Evolutionary conservation across 1,140 invertebrate species (phyloP).

Genomic region (Triops cancriformis): DNA sequence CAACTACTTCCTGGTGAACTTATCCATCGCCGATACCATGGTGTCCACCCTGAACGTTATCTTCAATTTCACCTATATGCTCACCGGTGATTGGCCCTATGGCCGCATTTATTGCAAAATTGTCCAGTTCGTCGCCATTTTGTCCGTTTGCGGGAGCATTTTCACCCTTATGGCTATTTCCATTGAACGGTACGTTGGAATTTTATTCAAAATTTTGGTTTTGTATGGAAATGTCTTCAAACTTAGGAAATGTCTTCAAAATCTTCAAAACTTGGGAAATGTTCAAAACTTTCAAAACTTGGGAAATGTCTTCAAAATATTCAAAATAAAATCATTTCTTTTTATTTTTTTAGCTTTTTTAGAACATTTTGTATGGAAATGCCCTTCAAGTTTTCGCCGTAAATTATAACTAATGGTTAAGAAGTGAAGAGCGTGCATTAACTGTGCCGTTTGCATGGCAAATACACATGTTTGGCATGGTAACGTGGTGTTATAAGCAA

Average conservation of each 20-base stretch:
- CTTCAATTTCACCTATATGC: slow-evolving; percentile 89
- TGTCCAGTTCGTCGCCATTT: slow-evolving; percentile 80
- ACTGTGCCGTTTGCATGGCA: neutral
- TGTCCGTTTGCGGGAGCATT: slow-evolving; percentile 85
- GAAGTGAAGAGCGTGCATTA: slow-evolving; percentile 15
- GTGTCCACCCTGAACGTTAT: slow-evolving; percentile 86
- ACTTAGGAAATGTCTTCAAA: no score
- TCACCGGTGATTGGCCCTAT: slow-evolving; percentile 87
- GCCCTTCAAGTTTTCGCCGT: no score
- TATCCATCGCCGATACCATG: slow-evolving; percentile 83
- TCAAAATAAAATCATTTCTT: no score
- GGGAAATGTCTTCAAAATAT: no score
- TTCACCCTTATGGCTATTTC: slow-evolving; percentile 94
- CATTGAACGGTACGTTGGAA: slow-evolving; percentile 73
- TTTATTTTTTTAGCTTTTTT: neutral
- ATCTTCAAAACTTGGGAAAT: no score
- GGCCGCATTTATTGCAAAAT: slow-evolving; percentile 88
- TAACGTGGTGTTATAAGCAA: neutral
- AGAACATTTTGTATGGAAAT: no score
- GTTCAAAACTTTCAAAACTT: no score
- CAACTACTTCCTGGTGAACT: slow-evolving; percentile 88
- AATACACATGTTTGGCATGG: neutral
- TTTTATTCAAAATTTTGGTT: no score
- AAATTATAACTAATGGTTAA: no score
- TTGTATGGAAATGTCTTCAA: no score